A percentile compares a stretch with the other conserved stretches of the same genome.
Conservation (phyloP, 2,888 invertebrate genomes). For the Timema podura region DNA sequence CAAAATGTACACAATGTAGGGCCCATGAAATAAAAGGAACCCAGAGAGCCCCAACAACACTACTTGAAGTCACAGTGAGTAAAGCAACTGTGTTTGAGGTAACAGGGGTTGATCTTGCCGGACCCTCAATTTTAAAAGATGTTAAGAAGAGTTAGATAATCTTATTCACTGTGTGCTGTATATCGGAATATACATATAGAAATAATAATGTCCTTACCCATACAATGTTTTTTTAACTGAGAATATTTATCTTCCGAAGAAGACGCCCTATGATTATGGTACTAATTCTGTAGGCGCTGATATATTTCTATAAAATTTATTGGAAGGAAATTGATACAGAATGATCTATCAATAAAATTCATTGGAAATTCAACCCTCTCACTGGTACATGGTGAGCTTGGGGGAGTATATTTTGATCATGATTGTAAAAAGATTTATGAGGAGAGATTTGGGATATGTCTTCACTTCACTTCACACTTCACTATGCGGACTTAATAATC, state of each 20-base stretch:
- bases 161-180: conserved; percentile 43
- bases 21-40: neutral
- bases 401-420: no score
- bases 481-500: no score
- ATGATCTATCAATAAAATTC: no score
- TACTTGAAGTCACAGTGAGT: conserved; percentile 37
- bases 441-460: no score
- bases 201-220: conserved; percentile 36
- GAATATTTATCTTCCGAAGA: conserved; percentile 39
- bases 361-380: no score
- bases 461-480: no score
- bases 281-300: no score
- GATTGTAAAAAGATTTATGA: no score
- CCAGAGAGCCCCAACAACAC: conserved; percentile 22
- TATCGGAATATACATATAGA: conserved; percentile 43
- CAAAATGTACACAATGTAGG: neutral
- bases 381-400: no score
- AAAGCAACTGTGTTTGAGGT: conserved; percentile 38
- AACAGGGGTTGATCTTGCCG: conserved; percentile 41
- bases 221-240: conserved; percentile 36
- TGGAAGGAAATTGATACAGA: no score
- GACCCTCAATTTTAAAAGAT: conserved; percentile 39
- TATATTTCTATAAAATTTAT: no score
- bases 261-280: conserved; percentile 38
- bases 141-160: conserved; percentile 38